Conservation (phyloP, 2,113 vertebrate species). For the Serranochromis macrocephalus region DNA sequence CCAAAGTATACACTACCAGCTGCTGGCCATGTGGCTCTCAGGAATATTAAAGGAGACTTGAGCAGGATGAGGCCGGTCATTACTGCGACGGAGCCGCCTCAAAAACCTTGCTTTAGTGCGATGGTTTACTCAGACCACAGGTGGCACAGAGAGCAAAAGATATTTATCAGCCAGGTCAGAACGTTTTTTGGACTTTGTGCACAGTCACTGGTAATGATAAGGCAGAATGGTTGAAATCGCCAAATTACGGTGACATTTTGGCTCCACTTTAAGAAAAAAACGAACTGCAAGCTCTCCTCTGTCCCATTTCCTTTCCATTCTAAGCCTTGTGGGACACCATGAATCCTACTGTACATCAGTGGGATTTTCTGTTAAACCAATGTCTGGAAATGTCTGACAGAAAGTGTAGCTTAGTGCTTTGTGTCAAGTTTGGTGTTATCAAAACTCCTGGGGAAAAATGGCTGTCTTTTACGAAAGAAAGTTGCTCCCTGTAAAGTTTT, state of each 20-base stretch:
- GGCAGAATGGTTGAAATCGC: not conserved
- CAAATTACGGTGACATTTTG: constrained; percentile 15
- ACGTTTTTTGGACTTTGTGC: not conserved
- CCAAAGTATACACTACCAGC: constrained; percentile 17
- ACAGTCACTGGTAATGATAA: not conserved
- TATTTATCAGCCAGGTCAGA: not conserved
- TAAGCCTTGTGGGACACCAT: not conserved
- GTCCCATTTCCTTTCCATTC: not conserved
- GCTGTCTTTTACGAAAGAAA: not conserved
- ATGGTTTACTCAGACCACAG: not conserved
- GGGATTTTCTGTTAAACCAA: not conserved
- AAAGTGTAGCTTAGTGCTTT: not conserved
- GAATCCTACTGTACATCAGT: not conserved
- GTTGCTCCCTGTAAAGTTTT: not conserved
- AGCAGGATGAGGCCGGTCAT: not conserved
- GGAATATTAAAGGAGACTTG: constrained; percentile 9
- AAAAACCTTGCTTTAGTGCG: not conserved
- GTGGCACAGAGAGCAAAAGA: not conserved
- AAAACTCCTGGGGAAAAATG: not conserved
- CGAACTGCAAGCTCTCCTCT: not conserved
- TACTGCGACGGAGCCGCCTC: not conserved
- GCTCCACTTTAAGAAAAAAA: not conserved
- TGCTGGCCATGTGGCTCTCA: constrained; percentile 11
- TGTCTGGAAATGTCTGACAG: not conserved
- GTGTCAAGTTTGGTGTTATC: not conserved